phyloP scores from a whole-genome alignment of 2,797 vertebrate genomes.

The Microctenopoma steveboyesi region DNA sequence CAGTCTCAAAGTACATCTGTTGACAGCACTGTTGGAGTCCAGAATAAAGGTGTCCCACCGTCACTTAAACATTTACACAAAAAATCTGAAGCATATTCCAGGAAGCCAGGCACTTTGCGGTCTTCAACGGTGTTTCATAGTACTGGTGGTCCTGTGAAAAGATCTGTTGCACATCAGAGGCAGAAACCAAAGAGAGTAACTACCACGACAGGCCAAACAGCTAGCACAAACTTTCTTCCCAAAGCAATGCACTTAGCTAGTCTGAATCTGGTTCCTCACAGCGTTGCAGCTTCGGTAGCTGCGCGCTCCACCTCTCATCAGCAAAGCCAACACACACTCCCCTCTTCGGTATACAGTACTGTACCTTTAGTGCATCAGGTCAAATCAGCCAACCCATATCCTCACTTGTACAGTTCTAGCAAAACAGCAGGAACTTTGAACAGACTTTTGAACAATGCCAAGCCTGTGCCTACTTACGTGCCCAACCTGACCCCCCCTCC shows the following conservation, averaged over 20 bases:
- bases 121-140: slow-evolving; percentile 68
- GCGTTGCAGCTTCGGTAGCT: slow-evolving; percentile 90
- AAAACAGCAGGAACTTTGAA: slow-evolving; percentile 89
- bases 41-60: slow-evolving; percentile 39
- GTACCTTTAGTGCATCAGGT: slow-evolving; percentile 96
- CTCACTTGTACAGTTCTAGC: slow-evolving; percentile 63
- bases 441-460: slow-evolving; percentile 90
- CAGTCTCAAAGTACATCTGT: slow-evolving; percentile 64
- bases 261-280: slow-evolving; percentile 96
- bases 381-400: slow-evolving; percentile 84
- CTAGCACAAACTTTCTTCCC: slow-evolving; percentile 87
- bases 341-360: slow-evolving; percentile 84
- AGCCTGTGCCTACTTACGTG: slow-evolving; percentile 92
- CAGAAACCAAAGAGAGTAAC: slow-evolving; percentile 77
- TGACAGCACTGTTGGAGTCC: slow-evolving; percentile 69
- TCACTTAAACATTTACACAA: slow-evolving; percentile 60
- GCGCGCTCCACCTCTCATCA: slow-evolving; percentile 85
- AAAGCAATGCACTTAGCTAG: slow-evolving; percentile 98
- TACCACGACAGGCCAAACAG: slow-evolving; percentile 43
- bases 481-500: slow-evolving; percentile 92
- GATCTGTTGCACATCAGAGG: slow-evolving; percentile 62
- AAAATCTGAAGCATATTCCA: slow-evolving; percentile 71
- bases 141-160: slow-evolving; percentile 65
- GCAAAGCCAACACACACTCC: slow-evolving; percentile 80
- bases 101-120: slow-evolving; percentile 41